Evolutionary conservation across 2,113 vertebrate species (phyloP).

Genomic region (Pelecanoides urinatrix): DNA sequence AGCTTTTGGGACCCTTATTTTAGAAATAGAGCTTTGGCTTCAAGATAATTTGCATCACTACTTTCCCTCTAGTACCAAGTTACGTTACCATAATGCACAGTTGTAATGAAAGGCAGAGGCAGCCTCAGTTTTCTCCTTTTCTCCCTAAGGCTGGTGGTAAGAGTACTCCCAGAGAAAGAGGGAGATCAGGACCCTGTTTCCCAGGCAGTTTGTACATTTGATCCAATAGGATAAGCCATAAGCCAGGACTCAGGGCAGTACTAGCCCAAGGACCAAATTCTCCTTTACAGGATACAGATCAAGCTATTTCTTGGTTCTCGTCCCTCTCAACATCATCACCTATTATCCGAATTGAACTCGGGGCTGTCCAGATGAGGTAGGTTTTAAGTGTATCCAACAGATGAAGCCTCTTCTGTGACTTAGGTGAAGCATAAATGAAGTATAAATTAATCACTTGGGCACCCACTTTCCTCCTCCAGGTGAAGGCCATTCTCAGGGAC

Average conservation of each 20-base stretch:
- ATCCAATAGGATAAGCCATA: neutral
- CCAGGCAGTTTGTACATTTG: neutral
- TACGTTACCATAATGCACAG: fast-evolving
- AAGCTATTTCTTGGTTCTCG: neutral
- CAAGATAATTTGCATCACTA: neutral
- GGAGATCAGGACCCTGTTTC: neutral
- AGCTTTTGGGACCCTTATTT: neutral
- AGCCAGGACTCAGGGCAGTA: neutral
- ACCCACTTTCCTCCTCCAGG: neutral
- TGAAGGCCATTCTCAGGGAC: neutral
- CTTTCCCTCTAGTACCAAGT: neutral
- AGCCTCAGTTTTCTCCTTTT: neutral
- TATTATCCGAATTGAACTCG: neutral
- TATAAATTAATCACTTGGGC: neutral
- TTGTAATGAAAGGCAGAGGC: neutral
- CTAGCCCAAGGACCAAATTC: neutral
- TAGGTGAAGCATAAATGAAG: neutral
- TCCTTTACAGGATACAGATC: neutral
- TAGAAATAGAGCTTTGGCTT: neutral
- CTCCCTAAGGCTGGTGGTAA: neutral
- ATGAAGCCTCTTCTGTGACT: neutral
- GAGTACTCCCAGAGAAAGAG: neutral
- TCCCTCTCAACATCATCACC: neutral
- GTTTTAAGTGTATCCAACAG: neutral
- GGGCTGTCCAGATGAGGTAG: neutral